These are phyloP conservation scores for Sinosuthora webbiana DNA, from an alignment of 2,113 vertebrate genomes.

Conservation along the genomic window DNA sequence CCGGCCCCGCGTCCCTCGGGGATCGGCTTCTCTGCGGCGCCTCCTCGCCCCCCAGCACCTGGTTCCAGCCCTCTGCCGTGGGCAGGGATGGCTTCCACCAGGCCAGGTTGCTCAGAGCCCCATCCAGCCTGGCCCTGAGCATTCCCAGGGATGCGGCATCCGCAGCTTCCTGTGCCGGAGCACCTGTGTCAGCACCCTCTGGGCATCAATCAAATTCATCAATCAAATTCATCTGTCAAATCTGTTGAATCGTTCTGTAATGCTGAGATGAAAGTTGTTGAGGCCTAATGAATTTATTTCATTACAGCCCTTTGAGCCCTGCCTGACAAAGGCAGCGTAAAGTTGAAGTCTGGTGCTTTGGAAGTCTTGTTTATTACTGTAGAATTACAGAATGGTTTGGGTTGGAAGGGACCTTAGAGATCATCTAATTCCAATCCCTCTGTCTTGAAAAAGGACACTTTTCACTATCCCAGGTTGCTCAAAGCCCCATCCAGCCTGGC, in stretches of 20 bases:
- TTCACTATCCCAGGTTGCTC: no score
- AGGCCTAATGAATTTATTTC: not conserved
- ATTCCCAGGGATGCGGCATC: not conserved
- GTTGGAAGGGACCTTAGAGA: not conserved
- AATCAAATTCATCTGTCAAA: not conserved
- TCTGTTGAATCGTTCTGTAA: not conserved
- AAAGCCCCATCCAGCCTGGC: not conserved
- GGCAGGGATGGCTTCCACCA: not conserved
- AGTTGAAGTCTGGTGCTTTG: not conserved
- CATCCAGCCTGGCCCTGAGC: not conserved
- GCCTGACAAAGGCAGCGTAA: not conserved
- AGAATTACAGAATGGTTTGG: not conserved
- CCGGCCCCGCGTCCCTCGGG: fast-evolving
- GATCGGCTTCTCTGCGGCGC: fast-evolving
- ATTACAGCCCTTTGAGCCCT: not conserved
- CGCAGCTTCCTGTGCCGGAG: not conserved
- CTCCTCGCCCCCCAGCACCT: fast-evolving
- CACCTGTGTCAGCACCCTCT: not conserved
- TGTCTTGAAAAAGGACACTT: not conserved
- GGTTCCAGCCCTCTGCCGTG: fast-evolving
- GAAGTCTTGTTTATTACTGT: not conserved
- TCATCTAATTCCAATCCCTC: not conserved
- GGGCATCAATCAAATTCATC: not conserved
- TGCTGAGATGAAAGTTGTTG: not conserved
- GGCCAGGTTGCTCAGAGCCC: not conserved